Percentiles rank a stretch among this genome's conserved stretches.
Evolutionary conservation across 2,113 vertebrate species (phyloP).

Genomic region (Aleadryas rufinucha): DNA sequence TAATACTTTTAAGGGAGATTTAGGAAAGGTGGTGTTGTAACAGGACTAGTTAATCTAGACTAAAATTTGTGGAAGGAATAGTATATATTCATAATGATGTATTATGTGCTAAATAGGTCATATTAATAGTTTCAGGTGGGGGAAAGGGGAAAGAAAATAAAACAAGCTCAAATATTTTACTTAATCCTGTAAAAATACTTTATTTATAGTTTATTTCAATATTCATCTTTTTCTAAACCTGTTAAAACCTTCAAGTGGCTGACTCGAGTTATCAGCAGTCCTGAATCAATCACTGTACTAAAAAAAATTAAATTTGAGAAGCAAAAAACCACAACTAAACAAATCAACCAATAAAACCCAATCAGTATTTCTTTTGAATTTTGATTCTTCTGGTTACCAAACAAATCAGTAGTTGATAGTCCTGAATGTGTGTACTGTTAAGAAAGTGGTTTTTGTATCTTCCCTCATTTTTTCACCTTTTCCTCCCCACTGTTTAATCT

Average conservation of each 20-base stretch:
- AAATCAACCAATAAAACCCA: neutral
- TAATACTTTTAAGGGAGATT: neutral
- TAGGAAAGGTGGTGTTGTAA: rapidly evolving
- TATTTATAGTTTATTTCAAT: neutral
- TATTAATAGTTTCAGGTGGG: rapidly evolving
- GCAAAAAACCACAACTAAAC: neutral
- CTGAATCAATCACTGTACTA: neutral
- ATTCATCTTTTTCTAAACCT: neutral
- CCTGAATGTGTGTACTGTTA: neutral
- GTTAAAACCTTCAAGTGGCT: neutral
- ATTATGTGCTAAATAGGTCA: neutral
- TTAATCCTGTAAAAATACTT: neutral
- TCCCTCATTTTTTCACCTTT: too few species aligned
- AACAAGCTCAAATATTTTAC: neutral
- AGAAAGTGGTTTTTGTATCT: neutral
- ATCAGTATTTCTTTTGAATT: neutral
- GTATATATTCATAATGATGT: neutral
- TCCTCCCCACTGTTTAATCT: too few species aligned
- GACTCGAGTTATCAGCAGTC: neutral
- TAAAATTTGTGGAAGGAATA: neutral
- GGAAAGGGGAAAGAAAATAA: neutral
- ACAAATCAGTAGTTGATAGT: neutral
- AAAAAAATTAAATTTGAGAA: neutral
- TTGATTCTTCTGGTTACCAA: neutral
- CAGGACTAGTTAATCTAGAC: neutral